Evolutionary conservation across 2,113 vertebrate genomes (phyloP).

Genomic region (Alethe diademata): DNA sequence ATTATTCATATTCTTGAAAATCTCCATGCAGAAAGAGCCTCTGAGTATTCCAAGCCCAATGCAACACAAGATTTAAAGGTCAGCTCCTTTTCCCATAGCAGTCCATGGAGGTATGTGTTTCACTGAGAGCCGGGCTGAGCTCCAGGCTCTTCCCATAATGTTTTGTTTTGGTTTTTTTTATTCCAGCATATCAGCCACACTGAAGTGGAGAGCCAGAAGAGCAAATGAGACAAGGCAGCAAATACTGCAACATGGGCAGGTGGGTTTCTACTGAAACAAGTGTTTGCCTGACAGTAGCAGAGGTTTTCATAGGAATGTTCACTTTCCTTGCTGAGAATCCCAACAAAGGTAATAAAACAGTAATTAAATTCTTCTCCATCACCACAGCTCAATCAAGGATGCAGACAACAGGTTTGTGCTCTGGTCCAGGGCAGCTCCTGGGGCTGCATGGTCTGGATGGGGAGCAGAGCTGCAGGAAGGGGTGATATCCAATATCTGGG

Average conservation of each 20-base stretch:
- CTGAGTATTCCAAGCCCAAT: background rate
- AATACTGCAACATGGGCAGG: background rate
- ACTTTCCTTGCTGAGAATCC: background rate
- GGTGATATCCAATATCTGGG: rapidly evolving
- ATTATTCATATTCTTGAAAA: background rate
- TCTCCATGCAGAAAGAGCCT: background rate
- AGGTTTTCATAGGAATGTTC: background rate
- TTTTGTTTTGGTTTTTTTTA: background rate
- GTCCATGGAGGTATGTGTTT: rapidly evolving
- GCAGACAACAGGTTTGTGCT: background rate
- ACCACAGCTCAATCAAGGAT: background rate
- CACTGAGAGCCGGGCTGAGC: background rate
- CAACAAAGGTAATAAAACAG: background rate
- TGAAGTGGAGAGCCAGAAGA: background rate
- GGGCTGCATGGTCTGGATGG: rapidly evolving
- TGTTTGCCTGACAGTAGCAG: rapidly evolving
- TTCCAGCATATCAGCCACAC: background rate
- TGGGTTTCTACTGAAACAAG: background rate
- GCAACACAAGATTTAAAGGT: background rate
- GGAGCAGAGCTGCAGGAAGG: background rate
- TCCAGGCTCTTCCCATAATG: background rate
- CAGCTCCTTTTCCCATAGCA: background rate
- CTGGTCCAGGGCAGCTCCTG: background rate
- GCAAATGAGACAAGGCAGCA: background rate
- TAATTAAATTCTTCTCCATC: background rate